Conservation (phyloP, 2,113 vertebrate genomes). For the Lepus americanus region DNA sequence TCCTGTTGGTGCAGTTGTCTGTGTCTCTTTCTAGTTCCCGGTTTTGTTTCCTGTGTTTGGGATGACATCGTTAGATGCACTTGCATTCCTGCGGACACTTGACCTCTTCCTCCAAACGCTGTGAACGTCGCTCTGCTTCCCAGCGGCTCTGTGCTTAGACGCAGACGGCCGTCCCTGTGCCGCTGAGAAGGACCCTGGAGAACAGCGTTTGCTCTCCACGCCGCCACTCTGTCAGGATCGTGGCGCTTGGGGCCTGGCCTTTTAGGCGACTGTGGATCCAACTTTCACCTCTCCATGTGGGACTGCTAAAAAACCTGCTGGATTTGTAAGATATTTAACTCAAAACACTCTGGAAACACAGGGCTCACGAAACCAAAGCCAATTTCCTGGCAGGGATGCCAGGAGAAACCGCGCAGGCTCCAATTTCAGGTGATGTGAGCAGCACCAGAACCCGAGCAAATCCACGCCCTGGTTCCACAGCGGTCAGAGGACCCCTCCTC, state of each 20-base stretch:
- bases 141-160: not conserved
- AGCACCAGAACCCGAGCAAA: fast-evolving
- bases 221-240: not conserved
- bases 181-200: not conserved
- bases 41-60: not conserved
- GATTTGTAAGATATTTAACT: slow-evolving; percentile 79
- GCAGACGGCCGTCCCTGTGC: too few relatives aligned
- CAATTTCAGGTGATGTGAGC: not conserved
- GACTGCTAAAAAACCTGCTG: slow-evolving; percentile 27
- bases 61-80: not conserved
- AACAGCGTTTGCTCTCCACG: fast-evolving
- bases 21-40: not conserved
- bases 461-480: fast-evolving
- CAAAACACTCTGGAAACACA: slow-evolving; percentile 56
- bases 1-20: not conserved
- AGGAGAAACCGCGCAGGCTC: not conserved
- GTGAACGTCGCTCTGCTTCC: fast-evolving
- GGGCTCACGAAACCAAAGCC: not conserved
- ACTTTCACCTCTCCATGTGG: too few relatives aligned
- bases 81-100: not conserved
- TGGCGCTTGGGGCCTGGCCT: too few relatives aligned
- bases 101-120: not conserved
- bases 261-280: too few relatives aligned
- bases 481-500: not conserved
- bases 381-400: not conserved